Conservation (phyloP, 2,797 vertebrate species). For the Numenius phaeopus region DNA sequence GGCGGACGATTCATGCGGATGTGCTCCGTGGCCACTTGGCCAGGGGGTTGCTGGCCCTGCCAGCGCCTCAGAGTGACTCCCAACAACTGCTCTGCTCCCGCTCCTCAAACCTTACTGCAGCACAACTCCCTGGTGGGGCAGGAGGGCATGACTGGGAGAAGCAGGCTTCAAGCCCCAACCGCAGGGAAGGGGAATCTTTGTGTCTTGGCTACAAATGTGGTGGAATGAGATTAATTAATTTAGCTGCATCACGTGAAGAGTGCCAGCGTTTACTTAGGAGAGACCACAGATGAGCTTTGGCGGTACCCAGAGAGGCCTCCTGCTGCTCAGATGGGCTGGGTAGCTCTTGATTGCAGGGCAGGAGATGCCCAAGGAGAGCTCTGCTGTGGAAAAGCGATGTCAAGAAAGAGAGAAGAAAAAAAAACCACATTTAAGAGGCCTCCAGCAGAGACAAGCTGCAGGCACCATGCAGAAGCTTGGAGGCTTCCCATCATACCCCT, state of each 20-base stretch:
- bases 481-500: neutral
- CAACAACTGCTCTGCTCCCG: neutral
- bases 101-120: neutral
- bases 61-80: neutral
- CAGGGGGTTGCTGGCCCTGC: neutral
- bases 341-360: conserved; percentile 14
- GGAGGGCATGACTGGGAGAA: neutral
- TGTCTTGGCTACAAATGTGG: neutral
- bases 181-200: neutral
- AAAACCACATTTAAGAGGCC: neutral
- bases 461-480: neutral
- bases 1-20: neutral
- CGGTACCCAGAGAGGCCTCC: neutral
- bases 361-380: conserved; percentile 33
- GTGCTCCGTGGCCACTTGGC: neutral
- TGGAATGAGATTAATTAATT: conserved; percentile 37
- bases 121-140: neutral
- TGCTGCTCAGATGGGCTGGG: neutral
- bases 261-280: conserved; percentile 29
- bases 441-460: neutral
- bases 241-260: neutral
- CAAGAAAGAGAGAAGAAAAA: neutral
- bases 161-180: neutral
- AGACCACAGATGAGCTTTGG: neutral
- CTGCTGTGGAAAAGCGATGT: neutral